A percentile compares a stretch with the other conserved stretches of the same genome.
phyloP scores from a whole-genome alignment of 2,888 invertebrate species.

The Phoronis australis region DNA sequence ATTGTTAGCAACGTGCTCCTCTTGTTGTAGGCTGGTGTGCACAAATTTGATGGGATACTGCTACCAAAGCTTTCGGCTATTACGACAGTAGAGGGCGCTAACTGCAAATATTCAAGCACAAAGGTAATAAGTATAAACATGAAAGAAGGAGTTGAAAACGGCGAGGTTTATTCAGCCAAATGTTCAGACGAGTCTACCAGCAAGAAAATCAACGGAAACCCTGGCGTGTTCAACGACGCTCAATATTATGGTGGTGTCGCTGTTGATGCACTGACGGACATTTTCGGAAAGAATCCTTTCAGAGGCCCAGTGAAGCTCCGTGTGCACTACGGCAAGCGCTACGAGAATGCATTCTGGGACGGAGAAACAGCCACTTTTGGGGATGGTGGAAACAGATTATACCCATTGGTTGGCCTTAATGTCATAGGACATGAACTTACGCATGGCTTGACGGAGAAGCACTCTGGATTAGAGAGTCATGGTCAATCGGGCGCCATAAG shows the following conservation, averaged over 20 bases:
- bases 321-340: constrained; percentile 21
- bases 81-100: no score
- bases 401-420: constrained; percentile 23
- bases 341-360: constrained; percentile 26
- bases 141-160: no score
- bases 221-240: constrained; percentile 22
- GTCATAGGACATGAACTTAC: constrained; percentile 26
- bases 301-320: constrained; percentile 16
- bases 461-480: constrained; percentile 22
- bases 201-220: constrained; percentile 23
- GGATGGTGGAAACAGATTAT: constrained; percentile 18
- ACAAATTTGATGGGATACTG: no score
- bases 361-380: constrained; percentile 22
- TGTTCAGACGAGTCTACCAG: constrained; percentile 16
- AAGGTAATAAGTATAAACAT: no score
- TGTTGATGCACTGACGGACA: no score
- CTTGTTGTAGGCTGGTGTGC: no score
- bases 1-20: no score
- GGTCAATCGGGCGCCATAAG: constrained; percentile 27
- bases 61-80: no score
- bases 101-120: no score
- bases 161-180: no score
- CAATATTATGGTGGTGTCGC: constrained; percentile 3
- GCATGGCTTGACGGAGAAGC: constrained; percentile 24
- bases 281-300: no score